Evolutionary conservation across 2,888 invertebrate species (phyloP), one percentile per base, ranked within the genome.

Genomic region (Dryocosmus kuriphilus): DNA sequence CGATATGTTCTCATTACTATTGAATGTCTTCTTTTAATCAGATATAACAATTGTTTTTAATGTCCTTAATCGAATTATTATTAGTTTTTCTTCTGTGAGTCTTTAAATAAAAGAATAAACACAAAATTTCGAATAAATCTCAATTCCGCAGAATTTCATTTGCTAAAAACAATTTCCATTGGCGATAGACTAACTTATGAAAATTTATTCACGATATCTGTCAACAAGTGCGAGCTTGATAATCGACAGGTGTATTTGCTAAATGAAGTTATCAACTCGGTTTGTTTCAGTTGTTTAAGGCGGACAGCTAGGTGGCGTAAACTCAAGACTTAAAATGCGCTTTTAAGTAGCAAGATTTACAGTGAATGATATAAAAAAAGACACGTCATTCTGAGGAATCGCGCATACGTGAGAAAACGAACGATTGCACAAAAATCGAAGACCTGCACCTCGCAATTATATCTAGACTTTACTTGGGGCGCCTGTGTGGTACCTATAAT

Each of bases 141-240:
- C 9, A 9, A 30, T 38, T 38, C 22, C 24, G 6, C 24, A 27
- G 2, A 27, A 65, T 71, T 71, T 51, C 27, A 71, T n/a, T 71
- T 51, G 19, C 30, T 51, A 41, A 30, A 71, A 51, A 71, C 8
- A 46, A 30, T 71, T 19, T 71, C n/a, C 16, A 71, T 22, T 5
- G 19, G 11, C 46, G 27, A 71, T 46, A 71, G 30, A 46, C 27
- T 38, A 27, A 67, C 1, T 3, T 46, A 71, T 51, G 46, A 46
- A n/a, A 71, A 71, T 71, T 51, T 71, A 71, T 71, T 71, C 46
- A 71, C 19, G 41, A 46, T 67, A 67, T 67, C 46, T 46, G 27
- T 30, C 41, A 35, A 32, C 32, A 32, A 30, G 46, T 71, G 24
- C 67, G n/a, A 46, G 46, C 27, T 71, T 27, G 67, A 51, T 71